These are phyloP conservation scores for Monopterus albus DNA, from an alignment of 2,113 vertebrate genomes.

Conservation along the genomic window DNA sequence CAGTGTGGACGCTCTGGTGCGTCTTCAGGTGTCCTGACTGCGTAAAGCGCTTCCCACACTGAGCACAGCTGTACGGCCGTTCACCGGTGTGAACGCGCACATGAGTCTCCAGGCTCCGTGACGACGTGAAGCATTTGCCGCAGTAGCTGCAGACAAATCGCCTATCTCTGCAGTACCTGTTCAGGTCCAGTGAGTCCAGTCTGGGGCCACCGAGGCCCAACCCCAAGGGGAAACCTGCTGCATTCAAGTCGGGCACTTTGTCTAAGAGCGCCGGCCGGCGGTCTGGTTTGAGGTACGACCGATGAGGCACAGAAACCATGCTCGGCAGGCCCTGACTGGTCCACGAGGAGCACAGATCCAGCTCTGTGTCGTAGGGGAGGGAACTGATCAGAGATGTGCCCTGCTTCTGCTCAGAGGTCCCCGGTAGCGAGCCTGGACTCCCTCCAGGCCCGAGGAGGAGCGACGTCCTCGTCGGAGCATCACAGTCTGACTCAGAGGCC, in stretches of 20 bases:
- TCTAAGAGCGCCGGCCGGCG: constrained; percentile 24
- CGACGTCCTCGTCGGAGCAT: background rate
- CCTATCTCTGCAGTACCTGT: constrained; percentile 59
- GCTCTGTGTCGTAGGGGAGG: constrained; percentile 51
- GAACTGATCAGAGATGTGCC: constrained; percentile 32
- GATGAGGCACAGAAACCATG: constrained; percentile 36
- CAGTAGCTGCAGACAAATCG: constrained; percentile 77
- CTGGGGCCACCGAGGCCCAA: constrained; percentile 39
- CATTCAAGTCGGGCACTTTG: constrained; percentile 31
- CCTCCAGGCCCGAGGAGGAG: constrained; percentile 22
- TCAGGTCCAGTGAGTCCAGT: constrained; percentile 56
- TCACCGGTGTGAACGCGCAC: constrained; percentile 80
- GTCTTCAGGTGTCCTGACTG: constrained; percentile 82
- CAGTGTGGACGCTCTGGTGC: constrained; percentile 83
- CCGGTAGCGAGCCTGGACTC: constrained; percentile 17
- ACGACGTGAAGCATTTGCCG: constrained; percentile 77
- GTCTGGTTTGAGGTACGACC: constrained; percentile 49
- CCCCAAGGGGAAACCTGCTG: background rate
- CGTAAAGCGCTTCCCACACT: constrained; percentile 82
- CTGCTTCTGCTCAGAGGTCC: constrained; percentile 43
- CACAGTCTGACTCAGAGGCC: constrained; percentile 29
- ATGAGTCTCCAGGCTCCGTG: constrained; percentile 77
- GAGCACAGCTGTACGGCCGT: constrained; percentile 77
- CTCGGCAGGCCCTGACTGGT: constrained; percentile 40
- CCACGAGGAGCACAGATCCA: constrained; percentile 65